These are phyloP conservation scores for Sebastes taczanowskii DNA, from an alignment of 2,797 vertebrate species.

Conservation along the genomic window DNA sequence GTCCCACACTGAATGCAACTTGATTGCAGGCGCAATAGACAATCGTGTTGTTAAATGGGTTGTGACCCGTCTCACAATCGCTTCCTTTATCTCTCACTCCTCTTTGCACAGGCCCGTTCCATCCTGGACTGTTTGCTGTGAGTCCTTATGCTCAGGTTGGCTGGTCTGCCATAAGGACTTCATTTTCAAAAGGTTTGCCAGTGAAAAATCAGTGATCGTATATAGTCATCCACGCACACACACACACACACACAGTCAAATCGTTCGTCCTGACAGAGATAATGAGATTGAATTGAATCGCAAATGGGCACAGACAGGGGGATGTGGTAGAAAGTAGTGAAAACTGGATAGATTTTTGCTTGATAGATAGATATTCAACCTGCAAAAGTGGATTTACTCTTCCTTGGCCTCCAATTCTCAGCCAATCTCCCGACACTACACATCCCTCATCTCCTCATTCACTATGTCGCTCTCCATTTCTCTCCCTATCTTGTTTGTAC, in stretches of 20 bases:
- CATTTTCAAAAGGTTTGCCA: constrained; percentile 44
- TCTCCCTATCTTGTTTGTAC: background rate
- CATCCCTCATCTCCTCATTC: constrained; percentile 26
- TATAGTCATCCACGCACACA: background rate
- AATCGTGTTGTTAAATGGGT: constrained; percentile 46
- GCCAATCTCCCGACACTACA: constrained; percentile 7
- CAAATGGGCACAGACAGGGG: constrained; percentile 16
- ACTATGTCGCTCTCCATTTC: constrained; percentile 12
- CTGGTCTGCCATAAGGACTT: constrained; percentile 28
- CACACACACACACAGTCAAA: constrained; percentile 10
- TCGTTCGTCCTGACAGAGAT: background rate
- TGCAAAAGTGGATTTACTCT: constrained; percentile 13
- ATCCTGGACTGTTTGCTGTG: constrained; percentile 25
- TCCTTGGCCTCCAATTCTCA: constrained; percentile 7
- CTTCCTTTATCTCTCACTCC: constrained; percentile 26
- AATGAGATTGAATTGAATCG: constrained; percentile 27
- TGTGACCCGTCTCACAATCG: constrained; percentile 37
- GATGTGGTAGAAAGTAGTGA: constrained; percentile 2
- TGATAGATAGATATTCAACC: constrained; percentile 29
- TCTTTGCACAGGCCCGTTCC: background rate
- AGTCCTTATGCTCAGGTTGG: constrained; percentile 40
- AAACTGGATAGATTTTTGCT: background rate
- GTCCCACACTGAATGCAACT: constrained; percentile 14
- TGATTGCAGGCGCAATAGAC: constrained; percentile 15
- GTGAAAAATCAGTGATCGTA: constrained; percentile 15